phyloP scores from a whole-genome alignment of 2,888 invertebrate genomes.

The Drosophila helvetica region DNA sequence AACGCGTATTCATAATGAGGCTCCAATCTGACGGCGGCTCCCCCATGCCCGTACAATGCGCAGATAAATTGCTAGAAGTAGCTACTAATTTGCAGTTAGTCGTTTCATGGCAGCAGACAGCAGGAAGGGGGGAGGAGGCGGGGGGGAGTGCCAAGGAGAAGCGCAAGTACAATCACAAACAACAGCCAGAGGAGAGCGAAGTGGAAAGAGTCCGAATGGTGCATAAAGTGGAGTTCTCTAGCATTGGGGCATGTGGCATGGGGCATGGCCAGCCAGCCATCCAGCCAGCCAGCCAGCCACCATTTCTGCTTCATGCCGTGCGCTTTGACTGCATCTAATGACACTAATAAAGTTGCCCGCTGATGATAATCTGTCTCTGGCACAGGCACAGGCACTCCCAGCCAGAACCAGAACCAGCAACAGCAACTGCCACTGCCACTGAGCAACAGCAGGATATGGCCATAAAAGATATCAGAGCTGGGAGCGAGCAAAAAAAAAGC shows the following conservation, averaged over 20 bases:
- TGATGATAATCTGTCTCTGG: conserved; percentile 76
- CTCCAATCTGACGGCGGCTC: conserved; percentile 40
- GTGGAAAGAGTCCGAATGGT: background rate
- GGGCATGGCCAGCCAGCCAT: conserved; percentile 26
- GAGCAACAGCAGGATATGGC: conserved; percentile 55
- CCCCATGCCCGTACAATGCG: conserved; percentile 48
- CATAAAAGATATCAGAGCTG: conserved; percentile 53
- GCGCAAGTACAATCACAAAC: conserved; percentile 3
- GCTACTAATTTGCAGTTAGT: conserved; percentile 75
- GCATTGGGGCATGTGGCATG: background rate
- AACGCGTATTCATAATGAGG: conserved; percentile 66
- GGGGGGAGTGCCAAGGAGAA: background rate
- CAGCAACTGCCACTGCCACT: background rate
- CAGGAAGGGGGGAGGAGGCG: conserved; percentile 9
- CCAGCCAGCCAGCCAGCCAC: conserved; percentile 13
- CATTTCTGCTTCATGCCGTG: conserved; percentile 61
- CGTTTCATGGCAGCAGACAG: conserved; percentile 47
- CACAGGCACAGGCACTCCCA: background rate
- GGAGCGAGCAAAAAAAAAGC: conserved; percentile 21
- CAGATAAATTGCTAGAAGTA: conserved; percentile 74
- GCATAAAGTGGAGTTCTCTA: conserved; percentile 44
- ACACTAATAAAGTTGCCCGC: conserved; percentile 76
- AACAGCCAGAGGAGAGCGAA: background rate
- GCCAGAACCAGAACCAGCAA: conserved; percentile 40
- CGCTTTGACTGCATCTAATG: conserved; percentile 76